phyloP scores from a whole-genome alignment of 64 coral and sea anemone genomes.

The Dendrophyllia cribrosa region DNA sequence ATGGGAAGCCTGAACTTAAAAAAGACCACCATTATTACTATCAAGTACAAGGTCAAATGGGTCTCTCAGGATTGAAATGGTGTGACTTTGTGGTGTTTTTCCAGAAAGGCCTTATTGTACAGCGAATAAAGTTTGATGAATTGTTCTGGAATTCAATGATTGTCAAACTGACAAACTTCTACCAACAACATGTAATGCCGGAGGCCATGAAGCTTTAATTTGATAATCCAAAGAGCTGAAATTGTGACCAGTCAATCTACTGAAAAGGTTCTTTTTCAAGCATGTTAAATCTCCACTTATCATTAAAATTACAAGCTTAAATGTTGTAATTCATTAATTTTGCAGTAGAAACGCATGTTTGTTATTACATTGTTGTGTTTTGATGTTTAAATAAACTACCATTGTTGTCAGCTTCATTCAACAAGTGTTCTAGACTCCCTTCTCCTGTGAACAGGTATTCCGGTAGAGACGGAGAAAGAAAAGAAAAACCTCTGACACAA shows the following conservation, averaged over 20 bases:
- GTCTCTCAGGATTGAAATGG: conserved; percentile 46
- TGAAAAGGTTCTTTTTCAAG: no score
- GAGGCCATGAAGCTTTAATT: neutral
- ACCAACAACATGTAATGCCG: conserved; percentile 40
- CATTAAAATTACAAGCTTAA: neutral
- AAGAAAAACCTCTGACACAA: no score
- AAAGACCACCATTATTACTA: conserved; percentile 7
- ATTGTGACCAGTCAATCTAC: no score
- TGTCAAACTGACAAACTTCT: conserved; percentile 48
- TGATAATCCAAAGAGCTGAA: neutral
- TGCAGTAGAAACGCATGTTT: neutral
- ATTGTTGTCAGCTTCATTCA: no score
- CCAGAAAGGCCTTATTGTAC: conserved; percentile 37
- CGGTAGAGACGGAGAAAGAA: no score
- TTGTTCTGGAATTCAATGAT: conserved; percentile 49
- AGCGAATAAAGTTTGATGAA: conserved; percentile 65
- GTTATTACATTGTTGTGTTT: neutral
- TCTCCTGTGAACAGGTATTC: no score
- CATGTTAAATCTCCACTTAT: no score
- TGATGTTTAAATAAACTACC: no score
- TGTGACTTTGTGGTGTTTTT: conserved; percentile 63
- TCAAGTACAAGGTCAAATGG: conserved; percentile 65
- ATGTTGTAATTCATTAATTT: neutral
- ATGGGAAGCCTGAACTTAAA: conserved; percentile 22
- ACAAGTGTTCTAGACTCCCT: no score